A percentile compares a stretch with the other conserved stretches of the same genome.
Evolutionary conservation across 2,797 vertebrate species (phyloP).

Genomic region (Gymnopithys bicolor): DNA sequence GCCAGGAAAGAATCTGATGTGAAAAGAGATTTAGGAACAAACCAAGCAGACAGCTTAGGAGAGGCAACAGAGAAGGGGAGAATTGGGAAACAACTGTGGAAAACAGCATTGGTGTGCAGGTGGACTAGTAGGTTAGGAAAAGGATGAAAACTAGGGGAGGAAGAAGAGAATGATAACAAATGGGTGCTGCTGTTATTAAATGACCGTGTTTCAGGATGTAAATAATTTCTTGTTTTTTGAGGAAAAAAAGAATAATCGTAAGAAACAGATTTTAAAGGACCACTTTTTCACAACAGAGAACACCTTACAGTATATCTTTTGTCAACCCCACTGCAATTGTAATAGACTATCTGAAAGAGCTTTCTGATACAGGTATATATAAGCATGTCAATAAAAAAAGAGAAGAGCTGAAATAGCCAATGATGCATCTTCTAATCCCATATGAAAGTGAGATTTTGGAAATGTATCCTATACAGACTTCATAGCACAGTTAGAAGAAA

Average conservation of each 20-base stretch:
- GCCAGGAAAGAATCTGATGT: background rate
- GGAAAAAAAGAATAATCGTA: background rate
- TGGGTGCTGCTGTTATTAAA: fast-evolving
- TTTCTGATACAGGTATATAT: background rate
- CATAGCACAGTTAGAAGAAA: background rate
- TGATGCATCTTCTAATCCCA: background rate
- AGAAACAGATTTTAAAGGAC: background rate
- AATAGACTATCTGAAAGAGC: background rate
- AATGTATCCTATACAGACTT: background rate
- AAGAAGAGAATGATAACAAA: background rate
- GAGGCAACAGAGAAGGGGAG: background rate
- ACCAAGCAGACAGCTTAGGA: background rate
- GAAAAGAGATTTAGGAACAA: background rate
- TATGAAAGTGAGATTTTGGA: background rate
- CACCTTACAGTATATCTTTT: background rate
- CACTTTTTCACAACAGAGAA: background rate
- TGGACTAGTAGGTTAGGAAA: background rate
- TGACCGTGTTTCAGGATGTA: background rate
- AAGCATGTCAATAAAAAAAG: background rate
- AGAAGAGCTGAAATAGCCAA: background rate
- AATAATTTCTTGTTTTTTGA: background rate
- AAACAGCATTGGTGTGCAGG: background rate
- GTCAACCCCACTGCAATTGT: background rate
- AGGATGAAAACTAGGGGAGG: background rate
- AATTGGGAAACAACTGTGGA: background rate